These are phyloP conservation scores for Peribatodes rhomboidaria DNA, from an alignment of 2,888 invertebrate species.

Conservation along the genomic window DNA sequence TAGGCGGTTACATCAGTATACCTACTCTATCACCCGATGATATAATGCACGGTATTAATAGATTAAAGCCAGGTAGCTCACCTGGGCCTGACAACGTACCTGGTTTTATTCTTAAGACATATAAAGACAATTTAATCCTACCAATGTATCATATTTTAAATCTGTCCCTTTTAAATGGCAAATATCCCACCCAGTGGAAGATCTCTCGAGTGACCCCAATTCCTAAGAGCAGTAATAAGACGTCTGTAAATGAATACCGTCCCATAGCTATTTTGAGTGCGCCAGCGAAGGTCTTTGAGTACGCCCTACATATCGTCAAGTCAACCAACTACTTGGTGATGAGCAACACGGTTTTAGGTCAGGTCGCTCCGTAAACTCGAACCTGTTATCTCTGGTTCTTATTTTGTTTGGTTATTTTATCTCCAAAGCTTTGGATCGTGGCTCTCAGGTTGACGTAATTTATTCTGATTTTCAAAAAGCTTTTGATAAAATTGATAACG, in stretches of 20 bases:
- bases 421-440: too few species aligned
- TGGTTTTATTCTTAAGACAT: background rate
- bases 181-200: background rate
- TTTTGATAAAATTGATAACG: too few species aligned
- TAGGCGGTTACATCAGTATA: background rate
- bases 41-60: background rate
- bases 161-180: background rate
- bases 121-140: background rate
- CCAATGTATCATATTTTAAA: background rate
- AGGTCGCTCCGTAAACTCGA: background rate
- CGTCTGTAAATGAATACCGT: background rate
- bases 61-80: background rate
- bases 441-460: too few species aligned
- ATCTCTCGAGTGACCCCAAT: background rate
- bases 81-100: background rate
- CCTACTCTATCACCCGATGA: background rate
- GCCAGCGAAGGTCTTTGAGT: background rate
- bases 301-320: slow-evolving; percentile 1
- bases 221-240: background rate
- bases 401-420: too few species aligned
- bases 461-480: too few species aligned
- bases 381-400: background rate
- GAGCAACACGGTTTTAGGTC: background rate
- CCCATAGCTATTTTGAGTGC: background rate
- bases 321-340: background rate